Evolutionary conservation across 1,140 invertebrate species (phyloP), one percentile per base, ranked within the genome.

Genomic region (Eupeodes corollae): DNA sequence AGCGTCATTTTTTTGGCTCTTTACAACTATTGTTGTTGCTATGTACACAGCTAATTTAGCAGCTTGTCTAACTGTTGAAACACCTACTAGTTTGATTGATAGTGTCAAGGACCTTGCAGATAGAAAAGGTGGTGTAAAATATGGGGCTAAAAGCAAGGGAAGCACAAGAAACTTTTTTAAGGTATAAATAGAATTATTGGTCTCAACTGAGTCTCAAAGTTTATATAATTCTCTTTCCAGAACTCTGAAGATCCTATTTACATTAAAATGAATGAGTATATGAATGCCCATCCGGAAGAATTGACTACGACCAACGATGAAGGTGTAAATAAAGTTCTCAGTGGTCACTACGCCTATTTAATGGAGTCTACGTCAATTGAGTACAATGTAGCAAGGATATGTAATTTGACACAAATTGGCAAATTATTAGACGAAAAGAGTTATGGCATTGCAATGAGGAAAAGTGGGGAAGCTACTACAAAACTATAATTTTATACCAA

Each of bases 21-120:
- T 96, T 62, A 92, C 88, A 2, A 73, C 97, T 11, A 95, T 97
- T 47, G 91, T 98, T 70, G 91, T 94, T 8, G 91, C 90, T 14
- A 94, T 90, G 1, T 98, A 98, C 67, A 98, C 94, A 0, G 94
- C 94, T 13, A 97, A 98, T 73, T 77, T 97, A 49, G 94, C 95
- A 46, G 92, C 94, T 44, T 95, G 96, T 68, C 72, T 99, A 3
- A 95, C 92, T 3, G 83, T 92, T 12, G 90, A 93, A 68, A 80
- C 82, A 11, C 73, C 85, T 50, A 76, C 79, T 5, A 79, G 82
- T 12, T 79, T 86, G 1, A 94, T 98, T 34, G 79, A 84, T 59
- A 79, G 78, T 56, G 84, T 88, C 2, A 79, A 91, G 54, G 90
- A 94, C 54, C 74, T 98, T 12, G 85, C 86, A 84, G 67, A 78